Base-by-base conservation (phyloP, 2,888 invertebrate genomes). In the Eristalis intricaria region DNA sequence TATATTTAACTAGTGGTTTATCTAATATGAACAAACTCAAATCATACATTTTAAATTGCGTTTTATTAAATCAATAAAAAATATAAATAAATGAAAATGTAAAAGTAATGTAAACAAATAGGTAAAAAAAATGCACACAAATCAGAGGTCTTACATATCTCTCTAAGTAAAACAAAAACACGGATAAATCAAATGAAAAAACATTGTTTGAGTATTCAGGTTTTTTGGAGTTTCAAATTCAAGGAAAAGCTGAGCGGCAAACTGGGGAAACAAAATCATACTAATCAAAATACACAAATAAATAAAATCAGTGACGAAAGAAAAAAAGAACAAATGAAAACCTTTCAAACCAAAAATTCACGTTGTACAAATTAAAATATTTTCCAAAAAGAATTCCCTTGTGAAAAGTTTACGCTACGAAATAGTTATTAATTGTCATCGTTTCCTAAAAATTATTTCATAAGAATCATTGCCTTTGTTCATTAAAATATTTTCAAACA, bases 21-120 rank as follows among this genome's bases (percentile, higher is more conserved):
- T 90, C 90, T 89, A 89, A 89, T 87, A 89, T 73, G 82, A 85
- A 86, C 90, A 89, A 89, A 89, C 88, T 89, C 84, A 90, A 89
- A 89, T 89, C 65, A 89, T 84, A 88, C 71, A 81, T 66, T 81
- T 86, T 73, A 88, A 86, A 82, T 81, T 66, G 85, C 76, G 77
- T 84, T 84, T 75, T 22, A 38, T 56, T 70, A 56, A 84, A 65
- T 80, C 74, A 70, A 80, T 76, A 32, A 32, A 1, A 29, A 5
- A 79, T 58, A 65, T 58, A 58, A 23, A 22, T 58, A 22, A 58
- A 38, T n/a, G 13, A 56, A 56, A 56, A 76, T 69, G 23, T 66
- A 79, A 83, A 87, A 64, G 79, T 82, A 87, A 64, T 82, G 26
- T 84, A 80, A 77, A 86, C 61, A 23, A 80, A 77, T n/a, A 35